Percentiles rank a stretch among this genome's conserved stretches.
Conservation (phyloP, 2,113 vertebrate species). For the Zeus faber region DNA sequence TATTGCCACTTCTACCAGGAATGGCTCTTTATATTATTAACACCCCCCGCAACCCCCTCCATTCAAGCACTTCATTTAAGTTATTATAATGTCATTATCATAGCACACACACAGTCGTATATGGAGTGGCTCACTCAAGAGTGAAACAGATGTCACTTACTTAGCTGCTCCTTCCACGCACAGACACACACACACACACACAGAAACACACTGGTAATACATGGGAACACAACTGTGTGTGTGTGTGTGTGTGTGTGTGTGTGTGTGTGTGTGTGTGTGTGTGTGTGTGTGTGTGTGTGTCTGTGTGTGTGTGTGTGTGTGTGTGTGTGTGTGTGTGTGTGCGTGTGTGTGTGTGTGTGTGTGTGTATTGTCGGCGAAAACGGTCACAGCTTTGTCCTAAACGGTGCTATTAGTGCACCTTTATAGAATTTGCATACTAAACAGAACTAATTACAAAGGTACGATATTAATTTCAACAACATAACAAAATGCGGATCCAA, state of each 20-base stretch:
- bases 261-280: neutral
- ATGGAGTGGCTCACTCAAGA: neutral
- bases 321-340: neutral
- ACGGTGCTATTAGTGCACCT: neutral
- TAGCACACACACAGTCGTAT: neutral
- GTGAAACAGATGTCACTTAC: constrained; percentile 20
- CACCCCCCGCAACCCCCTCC: constrained; percentile 6
- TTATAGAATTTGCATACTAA: neutral
- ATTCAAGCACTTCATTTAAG: constrained; percentile 19
- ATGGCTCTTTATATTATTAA: constrained; percentile 7
- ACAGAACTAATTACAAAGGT: neutral
- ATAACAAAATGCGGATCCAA: neutral
- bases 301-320: rapidly evolving
- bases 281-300: constrained; percentile 15
- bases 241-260: neutral
- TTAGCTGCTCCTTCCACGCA: neutral
- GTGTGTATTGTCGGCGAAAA: neutral
- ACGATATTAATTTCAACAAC: neutral
- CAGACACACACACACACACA: neutral
- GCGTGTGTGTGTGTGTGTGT: neutral
- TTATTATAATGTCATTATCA: constrained; percentile 27
- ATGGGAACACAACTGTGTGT: neutral
- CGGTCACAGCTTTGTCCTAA: neutral
- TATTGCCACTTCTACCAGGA: neutral
- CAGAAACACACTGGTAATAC: too few relatives aligned